A percentile compares a stretch with the other conserved stretches of the same genome.
Conservation (phyloP, 1,140 invertebrate genomes). For the Drosophila sp. region DNA sequence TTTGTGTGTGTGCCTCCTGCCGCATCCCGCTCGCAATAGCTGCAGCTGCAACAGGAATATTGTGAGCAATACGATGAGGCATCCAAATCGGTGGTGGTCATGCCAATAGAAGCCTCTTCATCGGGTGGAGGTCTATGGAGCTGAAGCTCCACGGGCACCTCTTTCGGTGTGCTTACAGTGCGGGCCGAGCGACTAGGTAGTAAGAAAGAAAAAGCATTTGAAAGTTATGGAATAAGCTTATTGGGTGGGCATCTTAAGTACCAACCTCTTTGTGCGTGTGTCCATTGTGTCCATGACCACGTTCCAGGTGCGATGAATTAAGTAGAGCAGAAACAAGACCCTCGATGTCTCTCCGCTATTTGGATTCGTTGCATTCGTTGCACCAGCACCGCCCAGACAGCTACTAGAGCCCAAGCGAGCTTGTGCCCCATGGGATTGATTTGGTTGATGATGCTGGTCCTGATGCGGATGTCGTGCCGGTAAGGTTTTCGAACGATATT, state of each 20-base stretch:
- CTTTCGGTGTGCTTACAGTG: constrained; percentile 37
- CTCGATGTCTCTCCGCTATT: constrained; percentile 84
- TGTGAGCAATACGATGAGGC: constrained; percentile 84
- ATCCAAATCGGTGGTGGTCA: constrained; percentile 62
- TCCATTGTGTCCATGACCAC: constrained; percentile 86
- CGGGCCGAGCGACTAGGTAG: constrained; percentile 48
- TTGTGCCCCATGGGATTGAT: neutral
- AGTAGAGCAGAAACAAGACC: constrained; percentile 87
- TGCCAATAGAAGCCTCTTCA: constrained; percentile 80
- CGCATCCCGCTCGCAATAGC: constrained; percentile 83
- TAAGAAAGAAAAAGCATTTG: neutral
- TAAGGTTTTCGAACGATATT: constrained; percentile 68
- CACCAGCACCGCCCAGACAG: constrained; percentile 44
- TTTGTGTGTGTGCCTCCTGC: constrained; percentile 49
- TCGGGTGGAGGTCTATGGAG: constrained; percentile 29
- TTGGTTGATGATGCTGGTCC: neutral
- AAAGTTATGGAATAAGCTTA: neutral
- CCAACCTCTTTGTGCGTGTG: constrained; percentile 84
- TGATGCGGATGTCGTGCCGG: constrained; percentile 53
- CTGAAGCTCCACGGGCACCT: constrained; percentile 14
- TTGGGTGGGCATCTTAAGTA: neutral
- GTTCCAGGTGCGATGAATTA: constrained; percentile 89
- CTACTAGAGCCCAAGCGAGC: constrained; percentile 52
- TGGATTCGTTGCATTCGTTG: constrained; percentile 31
- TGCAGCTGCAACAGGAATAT: constrained; percentile 85